Base-by-base conservation (phyloP, 2,888 invertebrate species). In the Ochropacha duplaris region DNA sequence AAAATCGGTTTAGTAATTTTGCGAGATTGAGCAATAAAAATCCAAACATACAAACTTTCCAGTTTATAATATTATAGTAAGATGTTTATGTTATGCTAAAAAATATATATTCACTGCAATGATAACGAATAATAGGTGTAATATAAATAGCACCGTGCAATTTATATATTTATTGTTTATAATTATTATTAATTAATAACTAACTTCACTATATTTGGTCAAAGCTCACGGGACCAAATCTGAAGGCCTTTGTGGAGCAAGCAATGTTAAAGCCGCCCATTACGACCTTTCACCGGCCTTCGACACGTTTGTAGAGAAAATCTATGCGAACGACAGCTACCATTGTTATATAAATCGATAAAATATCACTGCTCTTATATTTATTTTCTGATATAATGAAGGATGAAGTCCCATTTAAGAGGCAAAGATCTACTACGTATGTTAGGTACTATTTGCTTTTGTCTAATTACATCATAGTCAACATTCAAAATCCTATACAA, bases 191-290 rank as follows among this genome's bases (percentile, higher is more conserved):
- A 26, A 16, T 51, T 26, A 51, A 6, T 26, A 14, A 51, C 3
- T 19, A 16, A 16, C 24, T 9, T 51, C 26, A 28, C 70, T 68
- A 78, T 77, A 73, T 75, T 76, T 74, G 64, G 70, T 75, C 76
- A 79, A 44, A 77, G 76, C 76, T 71, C 64, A 59, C 66, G 61
- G 50, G 12, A 69, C 68, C 67, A 68, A 60, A 62, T 55, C 62
- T 57, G 62, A 73, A 69, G 72, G 79, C 73, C 76, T 85, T 83
- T 84, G 82, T 80, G 70, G 59, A 63, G 72, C 64, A 77, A 84
- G 81, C 78, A 78, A 81, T 83, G 81, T 79, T 76, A 78, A 74
- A 73, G 72, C 76, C 71, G 76, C 69, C 72, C 70, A 76, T 78
- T 75, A 74, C 71, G 73, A 76, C 79, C 74, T 84, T 78, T 80